Evolutionary conservation across 1,140 invertebrate species (phyloP).

Genomic region (Diabrotica virgifera): DNA sequence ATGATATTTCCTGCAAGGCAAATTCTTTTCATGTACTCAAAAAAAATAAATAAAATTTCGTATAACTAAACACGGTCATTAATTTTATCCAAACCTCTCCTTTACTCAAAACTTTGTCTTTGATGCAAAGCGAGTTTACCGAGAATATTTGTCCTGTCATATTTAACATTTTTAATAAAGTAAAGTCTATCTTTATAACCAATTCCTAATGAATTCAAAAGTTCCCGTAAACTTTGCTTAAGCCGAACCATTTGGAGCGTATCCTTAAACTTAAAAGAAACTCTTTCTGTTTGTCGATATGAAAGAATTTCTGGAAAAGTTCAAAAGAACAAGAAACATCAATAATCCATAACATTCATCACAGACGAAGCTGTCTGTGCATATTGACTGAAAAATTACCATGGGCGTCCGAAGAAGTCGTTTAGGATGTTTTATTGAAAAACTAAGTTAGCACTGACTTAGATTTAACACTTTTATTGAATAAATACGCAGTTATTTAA

Average conservation of each 20-base stretch:
- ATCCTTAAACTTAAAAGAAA: background rate
- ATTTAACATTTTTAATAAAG: background rate
- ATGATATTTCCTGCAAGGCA: no score
- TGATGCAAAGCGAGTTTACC: no score
- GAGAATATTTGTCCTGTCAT: no score
- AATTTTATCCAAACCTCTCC: no score
- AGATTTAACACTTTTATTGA: no score
- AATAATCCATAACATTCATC: background rate
- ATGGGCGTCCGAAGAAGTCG: background rate
- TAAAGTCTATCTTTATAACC: slow-evolving; percentile 3
- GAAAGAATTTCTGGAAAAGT: slow-evolving; percentile 1
- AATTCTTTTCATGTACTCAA: no score
- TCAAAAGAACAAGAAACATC: slow-evolving; percentile 2
- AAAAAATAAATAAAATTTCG: no score
- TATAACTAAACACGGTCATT: no score
- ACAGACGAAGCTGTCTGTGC: background rate
- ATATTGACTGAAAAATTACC: background rate
- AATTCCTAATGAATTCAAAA: slow-evolving; percentile 3
- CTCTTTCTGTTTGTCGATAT: background rate
- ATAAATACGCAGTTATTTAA: no score
- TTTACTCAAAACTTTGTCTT: no score
- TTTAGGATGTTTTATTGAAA: no score
- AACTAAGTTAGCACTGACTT: no score
- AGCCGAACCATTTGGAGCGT: background rate
- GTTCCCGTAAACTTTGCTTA: background rate